Conservation (phyloP, 2,888 invertebrate genomes). For the Melolontha melolontha region DNA sequence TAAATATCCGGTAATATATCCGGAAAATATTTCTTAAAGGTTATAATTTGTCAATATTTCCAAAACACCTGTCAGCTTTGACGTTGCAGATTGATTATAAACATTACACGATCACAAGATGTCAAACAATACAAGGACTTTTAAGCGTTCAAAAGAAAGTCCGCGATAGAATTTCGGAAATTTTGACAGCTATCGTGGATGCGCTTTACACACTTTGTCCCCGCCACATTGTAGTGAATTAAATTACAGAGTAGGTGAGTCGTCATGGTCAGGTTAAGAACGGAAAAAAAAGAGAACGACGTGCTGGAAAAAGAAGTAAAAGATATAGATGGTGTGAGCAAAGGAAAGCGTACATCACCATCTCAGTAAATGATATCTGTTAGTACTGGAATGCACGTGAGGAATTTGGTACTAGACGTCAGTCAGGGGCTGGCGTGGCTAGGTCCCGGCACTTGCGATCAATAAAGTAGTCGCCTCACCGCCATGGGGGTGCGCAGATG, state of each 20-base stretch:
- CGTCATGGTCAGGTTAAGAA: constrained; percentile 25
- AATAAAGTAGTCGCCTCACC: constrained; percentile 59
- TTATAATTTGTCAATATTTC: too few species aligned
- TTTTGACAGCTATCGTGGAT: constrained; percentile 12
- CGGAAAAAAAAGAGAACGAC: not conserved
- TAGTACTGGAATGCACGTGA: constrained; percentile 53
- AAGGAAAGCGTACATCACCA: constrained; percentile 36
- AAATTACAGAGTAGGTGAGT: constrained; percentile 7
- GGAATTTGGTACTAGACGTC: constrained; percentile 54
- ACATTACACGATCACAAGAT: too few species aligned
- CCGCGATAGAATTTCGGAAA: constrained; percentile 14
- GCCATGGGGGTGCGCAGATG: constrained; percentile 56
- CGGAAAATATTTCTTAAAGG: too few species aligned
- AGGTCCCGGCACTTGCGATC: constrained; percentile 59
- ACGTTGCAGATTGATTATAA: too few species aligned
- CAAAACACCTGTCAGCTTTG: too few species aligned
- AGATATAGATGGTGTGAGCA: constrained; percentile 41
- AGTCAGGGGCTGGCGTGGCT: constrained; percentile 55
- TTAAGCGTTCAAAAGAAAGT: too few species aligned
- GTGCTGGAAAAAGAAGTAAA: constrained; percentile 26
- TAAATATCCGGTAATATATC: too few species aligned
- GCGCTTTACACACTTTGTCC: constrained; percentile 15
- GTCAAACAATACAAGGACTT: too few species aligned
- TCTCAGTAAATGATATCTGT: constrained; percentile 51
- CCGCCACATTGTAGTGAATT: constrained; percentile 2